Evolutionary conservation across 64 coral and sea anemone genomes (phyloP).

Genomic region (Pocillopora verrucosa): DNA sequence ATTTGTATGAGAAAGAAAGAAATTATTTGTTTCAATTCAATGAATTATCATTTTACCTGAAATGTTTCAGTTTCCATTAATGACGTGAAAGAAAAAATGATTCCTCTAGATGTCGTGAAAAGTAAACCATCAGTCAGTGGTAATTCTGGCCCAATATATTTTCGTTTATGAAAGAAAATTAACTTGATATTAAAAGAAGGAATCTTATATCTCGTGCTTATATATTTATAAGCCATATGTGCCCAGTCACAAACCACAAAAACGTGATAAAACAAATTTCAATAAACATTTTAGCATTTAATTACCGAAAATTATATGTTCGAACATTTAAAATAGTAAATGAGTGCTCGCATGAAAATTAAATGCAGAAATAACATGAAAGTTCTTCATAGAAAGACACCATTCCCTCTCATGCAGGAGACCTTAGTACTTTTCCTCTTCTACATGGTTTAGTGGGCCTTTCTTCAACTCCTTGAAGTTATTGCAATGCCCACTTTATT

Average conservation of each 20-base stretch:
- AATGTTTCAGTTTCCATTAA: neutral
- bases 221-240: neutral
- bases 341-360: neutral
- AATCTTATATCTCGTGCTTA: neutral
- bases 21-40: no score
- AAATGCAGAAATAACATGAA: neutral
- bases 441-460: no score
- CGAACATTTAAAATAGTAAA: neutral
- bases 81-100: neutral
- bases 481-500: no score
- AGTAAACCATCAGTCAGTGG: neutral
- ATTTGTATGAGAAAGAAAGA: no score
- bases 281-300: neutral
- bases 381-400: neutral
- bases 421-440: no score
- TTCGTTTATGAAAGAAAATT: conserved; percentile 1
- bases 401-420: no score
- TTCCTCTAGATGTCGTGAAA: neutral
- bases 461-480: no score
- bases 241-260: neutral
- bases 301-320: neutral
- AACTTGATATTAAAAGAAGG: neutral
- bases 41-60: neutral
- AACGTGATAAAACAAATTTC: neutral
- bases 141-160: neutral